phyloP scores from a whole-genome alignment of 1,140 invertebrate species.

The Metopolophium dirhodum region DNA sequence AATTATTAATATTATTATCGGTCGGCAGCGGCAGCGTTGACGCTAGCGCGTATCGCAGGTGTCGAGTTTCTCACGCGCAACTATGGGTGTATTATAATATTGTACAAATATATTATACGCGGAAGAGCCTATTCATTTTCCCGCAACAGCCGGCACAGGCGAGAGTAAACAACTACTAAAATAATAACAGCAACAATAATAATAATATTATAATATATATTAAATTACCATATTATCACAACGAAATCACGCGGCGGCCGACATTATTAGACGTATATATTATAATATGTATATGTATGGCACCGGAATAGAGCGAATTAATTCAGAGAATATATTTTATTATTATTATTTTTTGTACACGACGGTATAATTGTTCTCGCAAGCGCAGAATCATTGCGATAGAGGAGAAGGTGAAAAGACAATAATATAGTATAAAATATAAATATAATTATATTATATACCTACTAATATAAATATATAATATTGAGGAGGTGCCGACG shows the following conservation, averaged over 20 bases:
- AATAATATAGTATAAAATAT: not conserved
- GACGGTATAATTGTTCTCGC: not conserved
- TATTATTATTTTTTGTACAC: not conserved
- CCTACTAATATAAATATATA: too few species aligned
- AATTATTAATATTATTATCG: conserved; percentile 30
- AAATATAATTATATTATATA: too few species aligned
- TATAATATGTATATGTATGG: not conserved
- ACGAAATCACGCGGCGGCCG: not conserved
- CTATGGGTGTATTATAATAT: not conserved
- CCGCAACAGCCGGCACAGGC: not conserved
- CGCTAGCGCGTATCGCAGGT: not conserved
- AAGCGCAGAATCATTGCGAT: not conserved
- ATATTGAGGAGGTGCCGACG: not conserved
- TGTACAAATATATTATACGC: not conserved
- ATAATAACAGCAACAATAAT: not conserved
- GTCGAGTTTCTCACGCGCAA: conserved; percentile 45
- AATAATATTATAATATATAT: not conserved
- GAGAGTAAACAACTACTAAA: conserved; percentile 5
- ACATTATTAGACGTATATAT: too few species aligned
- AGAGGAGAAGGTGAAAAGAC: not conserved
- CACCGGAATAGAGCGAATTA: not conserved
- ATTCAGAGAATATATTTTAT: not conserved
- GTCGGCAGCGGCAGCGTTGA: not conserved
- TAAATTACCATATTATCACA: not conserved
- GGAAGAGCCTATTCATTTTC: conserved; percentile 7